Conservation (phyloP, 2,888 invertebrate genomes). For the Chrysodeixis includens region DNA sequence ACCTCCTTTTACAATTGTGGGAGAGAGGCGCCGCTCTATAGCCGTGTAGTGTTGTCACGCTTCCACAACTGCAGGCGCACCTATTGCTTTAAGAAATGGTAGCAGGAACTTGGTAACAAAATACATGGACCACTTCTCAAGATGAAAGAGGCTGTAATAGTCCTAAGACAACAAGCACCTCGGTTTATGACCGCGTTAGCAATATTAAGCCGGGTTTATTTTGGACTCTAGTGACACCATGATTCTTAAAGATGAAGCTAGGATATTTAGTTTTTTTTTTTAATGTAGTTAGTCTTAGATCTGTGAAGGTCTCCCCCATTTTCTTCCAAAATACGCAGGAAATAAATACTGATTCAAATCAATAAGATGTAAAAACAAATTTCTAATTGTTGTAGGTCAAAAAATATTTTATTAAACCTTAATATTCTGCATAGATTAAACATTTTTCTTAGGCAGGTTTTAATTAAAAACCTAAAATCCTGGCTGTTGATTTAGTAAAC, state of each 20-base stretch:
- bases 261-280: neutral
- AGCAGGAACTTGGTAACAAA: neutral
- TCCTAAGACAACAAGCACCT: constrained; percentile 64
- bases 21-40: no score
- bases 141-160: constrained; percentile 29
- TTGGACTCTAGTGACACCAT: constrained; percentile 15
- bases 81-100: no score
- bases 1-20: no score
- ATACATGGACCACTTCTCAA: constrained; percentile 20
- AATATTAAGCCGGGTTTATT: constrained; percentile 47
- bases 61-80: no score
- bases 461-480: neutral
- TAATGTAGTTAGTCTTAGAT: no score
- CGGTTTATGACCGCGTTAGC: constrained; percentile 54
- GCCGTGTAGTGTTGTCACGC: no score
- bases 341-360: neutral
- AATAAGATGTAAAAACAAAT: neutral
- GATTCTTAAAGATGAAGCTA: neutral
- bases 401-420: no score
- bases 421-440: no score
- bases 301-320: no score
- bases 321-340: neutral
- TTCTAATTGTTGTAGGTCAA: no score
- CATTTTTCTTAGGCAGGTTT: no score
- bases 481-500: no score